Base-by-base conservation (phyloP, 2,888 invertebrate genomes). In the Ferdinandea cuprea region DNA sequence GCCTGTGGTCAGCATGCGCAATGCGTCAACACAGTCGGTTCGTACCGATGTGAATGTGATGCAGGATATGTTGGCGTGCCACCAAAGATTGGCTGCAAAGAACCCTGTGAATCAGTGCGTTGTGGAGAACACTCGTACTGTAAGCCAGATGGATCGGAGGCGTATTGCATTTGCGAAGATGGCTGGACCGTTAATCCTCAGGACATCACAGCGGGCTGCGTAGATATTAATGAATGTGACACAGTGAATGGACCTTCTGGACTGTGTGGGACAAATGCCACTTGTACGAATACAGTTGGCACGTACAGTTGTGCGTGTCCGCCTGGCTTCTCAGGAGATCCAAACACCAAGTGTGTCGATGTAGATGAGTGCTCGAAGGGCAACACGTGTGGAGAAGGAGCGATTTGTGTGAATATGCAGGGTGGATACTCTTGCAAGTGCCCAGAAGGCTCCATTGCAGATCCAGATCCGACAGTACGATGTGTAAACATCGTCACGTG, bases 161-260 rank as follows among this genome's bases (percentile, higher is more conserved):
- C 97, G 0, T 97, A 96, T 87, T 98, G 98, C 87, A 95, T 97
- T 54, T 97, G 97, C 88, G 96, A 98, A 89, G 96, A 96, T 76
- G 98, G 98, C 0, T 98, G 97, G 96, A 97, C 96, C 0, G 98
- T 96, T 88, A 95, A 97, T 91, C 97, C 98, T 0, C 94, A 93
- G 69, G 96, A 98, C 88, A 96, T 98, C 85, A 93, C 95, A 5
- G 96, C 96, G 48, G 98, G 98, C 74, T 98, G 98, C 89, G 93
- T 97, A 77, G 98, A 98, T 91, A 95, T 98, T 85, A 94, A 98
- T 89, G 98, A 98, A 92, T 98, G 98, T 89, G 96, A 97, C 88
- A 91, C 92, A 61, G 91, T 93, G 19, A 93, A 95, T 85, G 96
- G 96, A 28, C 94, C 95, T 0, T 95, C 93, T 54, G 96, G 97